These are phyloP conservation scores for Octonoba sinensis DNA, from an alignment of 2,888 invertebrate genomes.

Conservation along the genomic window DNA sequence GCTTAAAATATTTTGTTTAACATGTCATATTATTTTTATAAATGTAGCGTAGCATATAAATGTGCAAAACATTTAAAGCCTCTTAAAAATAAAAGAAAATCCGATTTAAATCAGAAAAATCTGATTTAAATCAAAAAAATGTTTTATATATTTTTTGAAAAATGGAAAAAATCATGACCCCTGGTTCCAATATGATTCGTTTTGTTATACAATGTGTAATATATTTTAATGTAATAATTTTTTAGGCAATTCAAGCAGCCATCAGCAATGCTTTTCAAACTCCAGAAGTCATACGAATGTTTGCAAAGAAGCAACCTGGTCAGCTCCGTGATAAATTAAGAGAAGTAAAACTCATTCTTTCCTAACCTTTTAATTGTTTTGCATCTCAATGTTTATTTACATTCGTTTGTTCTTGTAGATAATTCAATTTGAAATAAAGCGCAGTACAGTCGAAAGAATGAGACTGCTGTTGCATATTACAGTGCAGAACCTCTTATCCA, in stretches of 20 bases:
- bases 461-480: too few relatives aligned
- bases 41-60: too few relatives aligned
- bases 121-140: too few relatives aligned
- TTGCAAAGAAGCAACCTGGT: constrained; percentile 80
- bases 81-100: too few relatives aligned
- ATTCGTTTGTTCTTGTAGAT: background rate
- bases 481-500: too few relatives aligned
- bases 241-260: constrained; percentile 80
- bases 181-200: background rate
- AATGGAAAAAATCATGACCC: too few relatives aligned
- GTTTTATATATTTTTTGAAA: background rate
- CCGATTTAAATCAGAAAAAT: too few relatives aligned
- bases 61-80: too few relatives aligned
- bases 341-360: constrained; percentile 70
- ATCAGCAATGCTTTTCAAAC: constrained; percentile 82
- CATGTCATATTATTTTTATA: too few relatives aligned
- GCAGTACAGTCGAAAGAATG: too few relatives aligned
- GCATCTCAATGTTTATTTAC: background rate
- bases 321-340: constrained; percentile 77
- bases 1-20: too few relatives aligned
- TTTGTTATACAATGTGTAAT: background rate
- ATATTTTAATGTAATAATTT: background rate
- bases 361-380: background rate
- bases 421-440: too few relatives aligned
- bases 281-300: constrained; percentile 81